Percentiles rank a stretch among this genome's conserved stretches.
Evolutionary conservation across 2,888 invertebrate species (phyloP).

Genomic region (Leucophenga maculata): DNA sequence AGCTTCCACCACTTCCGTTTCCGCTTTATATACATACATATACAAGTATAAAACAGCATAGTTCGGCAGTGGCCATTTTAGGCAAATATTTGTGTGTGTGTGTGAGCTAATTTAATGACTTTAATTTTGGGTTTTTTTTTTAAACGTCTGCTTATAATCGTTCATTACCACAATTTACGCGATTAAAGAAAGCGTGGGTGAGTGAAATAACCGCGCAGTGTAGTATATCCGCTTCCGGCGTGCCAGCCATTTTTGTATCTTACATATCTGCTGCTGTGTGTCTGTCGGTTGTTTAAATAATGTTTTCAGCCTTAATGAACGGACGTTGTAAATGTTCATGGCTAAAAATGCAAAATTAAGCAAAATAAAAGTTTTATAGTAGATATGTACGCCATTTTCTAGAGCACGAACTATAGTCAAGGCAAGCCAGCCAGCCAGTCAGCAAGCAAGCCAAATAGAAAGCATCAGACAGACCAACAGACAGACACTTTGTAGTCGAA

Average conservation of each 20-base stretch:
- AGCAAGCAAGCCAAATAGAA: no score
- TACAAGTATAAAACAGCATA: background rate
- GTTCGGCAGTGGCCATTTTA: background rate
- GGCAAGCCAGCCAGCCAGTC: no score
- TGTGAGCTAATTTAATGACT: conserved; percentile 17
- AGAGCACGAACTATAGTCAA: background rate
- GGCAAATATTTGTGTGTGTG: background rate
- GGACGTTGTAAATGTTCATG: conserved; percentile 21
- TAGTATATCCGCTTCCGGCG: conserved; percentile 15
- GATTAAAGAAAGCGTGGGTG: background rate
- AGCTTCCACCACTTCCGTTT: background rate
- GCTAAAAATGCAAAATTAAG: conserved; percentile 21
- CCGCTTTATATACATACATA: background rate
- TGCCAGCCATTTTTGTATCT: background rate
- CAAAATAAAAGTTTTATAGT: conserved; percentile 16
- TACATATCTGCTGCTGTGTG: no score
- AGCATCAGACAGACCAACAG: no score
- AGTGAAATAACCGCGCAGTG: background rate
- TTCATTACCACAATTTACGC: conserved; percentile 9
- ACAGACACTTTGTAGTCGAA: no score
- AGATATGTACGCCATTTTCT: background rate
- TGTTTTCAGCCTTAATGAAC: conserved; percentile 20
- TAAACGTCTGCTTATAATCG: conserved; percentile 6
- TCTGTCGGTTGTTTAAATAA: conserved; percentile 9
- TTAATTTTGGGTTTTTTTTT: conserved; percentile 11